Conservation (phyloP, 1,140 invertebrate genomes). For the Hormaphis cornu region DNA sequence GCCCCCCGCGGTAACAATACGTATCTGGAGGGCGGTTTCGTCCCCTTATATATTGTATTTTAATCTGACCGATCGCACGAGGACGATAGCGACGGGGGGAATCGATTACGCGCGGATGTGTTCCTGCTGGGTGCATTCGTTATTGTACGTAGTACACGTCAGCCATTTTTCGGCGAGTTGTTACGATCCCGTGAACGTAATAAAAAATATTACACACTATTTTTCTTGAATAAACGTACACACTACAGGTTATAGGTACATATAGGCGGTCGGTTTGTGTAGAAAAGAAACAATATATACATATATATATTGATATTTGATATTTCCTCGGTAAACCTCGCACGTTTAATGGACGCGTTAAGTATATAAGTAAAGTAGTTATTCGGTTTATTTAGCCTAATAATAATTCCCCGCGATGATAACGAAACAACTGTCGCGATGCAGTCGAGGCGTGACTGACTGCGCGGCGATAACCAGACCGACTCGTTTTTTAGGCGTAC, state of each 20-base stretch:
- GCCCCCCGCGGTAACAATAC: too few relatives aligned
- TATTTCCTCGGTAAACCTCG: background rate
- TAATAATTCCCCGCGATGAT: conserved; percentile 9
- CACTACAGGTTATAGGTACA: too few relatives aligned
- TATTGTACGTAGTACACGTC: too few relatives aligned
- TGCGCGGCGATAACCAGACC: background rate
- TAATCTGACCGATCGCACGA: background rate
- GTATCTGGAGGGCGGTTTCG: background rate
- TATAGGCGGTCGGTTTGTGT: background rate
- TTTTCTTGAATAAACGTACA: too few relatives aligned
- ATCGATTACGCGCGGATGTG: background rate
- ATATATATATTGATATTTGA: background rate
- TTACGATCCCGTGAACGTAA: too few relatives aligned
- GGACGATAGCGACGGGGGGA: background rate
- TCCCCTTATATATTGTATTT: background rate
- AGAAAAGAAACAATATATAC: background rate
- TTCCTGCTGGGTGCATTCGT: too few relatives aligned
- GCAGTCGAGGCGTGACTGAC: conserved; percentile 19
- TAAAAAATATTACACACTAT: too few relatives aligned
- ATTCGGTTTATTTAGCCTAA: conserved; percentile 7
- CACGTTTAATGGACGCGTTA: conserved; percentile 13
- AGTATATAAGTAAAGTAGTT: conserved; percentile 28
- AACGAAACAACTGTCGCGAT: background rate
- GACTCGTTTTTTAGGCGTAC: background rate
- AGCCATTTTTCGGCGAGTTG: too few relatives aligned